Conservation (phyloP, 2,113 vertebrate species). For the Leptobrachium ailaonicum region DNA sequence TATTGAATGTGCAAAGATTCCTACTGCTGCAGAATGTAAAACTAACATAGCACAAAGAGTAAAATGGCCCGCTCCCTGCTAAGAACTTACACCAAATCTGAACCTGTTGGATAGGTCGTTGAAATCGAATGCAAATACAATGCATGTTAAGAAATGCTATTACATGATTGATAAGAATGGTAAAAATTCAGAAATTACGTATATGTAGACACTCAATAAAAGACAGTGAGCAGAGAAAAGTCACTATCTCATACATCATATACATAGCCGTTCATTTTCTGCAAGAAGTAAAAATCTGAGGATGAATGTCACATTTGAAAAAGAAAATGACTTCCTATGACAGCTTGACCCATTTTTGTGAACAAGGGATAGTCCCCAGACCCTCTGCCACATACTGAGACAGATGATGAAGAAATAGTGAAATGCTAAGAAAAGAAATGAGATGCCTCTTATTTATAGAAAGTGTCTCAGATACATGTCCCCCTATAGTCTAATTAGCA, state of each 20-base stretch:
- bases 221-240: background rate
- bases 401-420: too few species aligned
- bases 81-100: constrained; percentile 14
- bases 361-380: too few species aligned
- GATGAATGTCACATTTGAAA: background rate
- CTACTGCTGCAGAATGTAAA: constrained; percentile 33
- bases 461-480: too few species aligned
- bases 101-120: background rate
- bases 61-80: constrained; percentile 31
- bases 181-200: background rate
- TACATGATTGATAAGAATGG: background rate
- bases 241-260: background rate
- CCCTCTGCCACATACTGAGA: too few species aligned
- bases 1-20: constrained; percentile 46
- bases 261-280: background rate
- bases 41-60: constrained; percentile 21
- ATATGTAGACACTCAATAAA: background rate
- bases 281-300: background rate
- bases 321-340: background rate
- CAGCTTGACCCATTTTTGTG: background rate
- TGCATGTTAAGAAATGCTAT: background rate
- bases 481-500: too few species aligned
- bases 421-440: too few species aligned
- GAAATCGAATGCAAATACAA: background rate
- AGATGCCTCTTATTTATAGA: too few species aligned